Conservation (phyloP, 2,888 invertebrate genomes). For the Blastobasis adustella region DNA sequence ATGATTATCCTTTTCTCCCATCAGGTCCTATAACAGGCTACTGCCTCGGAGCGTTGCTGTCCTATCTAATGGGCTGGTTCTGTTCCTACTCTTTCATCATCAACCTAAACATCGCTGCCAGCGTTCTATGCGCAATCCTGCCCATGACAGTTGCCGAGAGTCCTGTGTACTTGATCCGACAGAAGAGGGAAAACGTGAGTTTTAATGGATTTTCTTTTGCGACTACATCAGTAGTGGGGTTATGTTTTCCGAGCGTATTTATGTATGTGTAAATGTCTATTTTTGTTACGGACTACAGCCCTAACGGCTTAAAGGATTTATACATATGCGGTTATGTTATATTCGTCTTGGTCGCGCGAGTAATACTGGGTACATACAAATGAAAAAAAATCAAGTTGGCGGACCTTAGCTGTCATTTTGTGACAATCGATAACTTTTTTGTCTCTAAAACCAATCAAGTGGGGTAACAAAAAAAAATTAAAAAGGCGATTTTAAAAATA, state of each 20-base stretch:
- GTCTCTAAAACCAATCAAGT: too few relatives aligned
- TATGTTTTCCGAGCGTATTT: background rate
- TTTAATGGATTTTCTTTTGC: background rate
- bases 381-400: too few relatives aligned
- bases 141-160: constrained; percentile 46
- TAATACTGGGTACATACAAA: too few relatives aligned
- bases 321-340: background rate
- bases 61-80: constrained; percentile 52
- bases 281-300: background rate
- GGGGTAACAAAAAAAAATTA: too few relatives aligned
- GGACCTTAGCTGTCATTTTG: too few relatives aligned
- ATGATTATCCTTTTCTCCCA: background rate
- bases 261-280: background rate
- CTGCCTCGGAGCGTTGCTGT: constrained; percentile 37
- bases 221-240: background rate
- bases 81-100: constrained; percentile 38
- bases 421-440: too few relatives aligned
- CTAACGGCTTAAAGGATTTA: background rate
- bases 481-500: too few relatives aligned
- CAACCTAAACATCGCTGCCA: constrained; percentile 40
- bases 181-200: constrained; percentile 52
- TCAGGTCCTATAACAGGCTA: constrained; percentile 31
- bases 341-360: background rate
- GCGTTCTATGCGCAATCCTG: constrained; percentile 30
- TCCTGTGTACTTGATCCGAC: constrained; percentile 46